A percentile compares a stretch with the other conserved stretches of the same genome.
Conservation (phyloP, 2,113 vertebrate genomes). For the Oncorhynchus clarkii region DNA sequence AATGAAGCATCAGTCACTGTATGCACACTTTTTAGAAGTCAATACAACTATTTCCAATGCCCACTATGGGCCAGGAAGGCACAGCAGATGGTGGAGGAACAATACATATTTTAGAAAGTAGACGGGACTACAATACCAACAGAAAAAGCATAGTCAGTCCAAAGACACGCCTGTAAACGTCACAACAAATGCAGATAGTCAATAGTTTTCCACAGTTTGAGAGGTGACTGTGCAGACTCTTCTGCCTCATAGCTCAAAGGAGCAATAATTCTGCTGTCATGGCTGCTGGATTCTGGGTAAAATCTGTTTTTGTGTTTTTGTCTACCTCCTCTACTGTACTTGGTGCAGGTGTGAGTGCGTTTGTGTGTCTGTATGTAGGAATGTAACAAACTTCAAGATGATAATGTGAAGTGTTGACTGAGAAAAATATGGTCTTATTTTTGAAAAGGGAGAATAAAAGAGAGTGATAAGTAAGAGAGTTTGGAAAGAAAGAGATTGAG, state of each 20-base stretch:
- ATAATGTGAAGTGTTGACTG: constrained; percentile 1
- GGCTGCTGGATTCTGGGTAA: constrained; percentile 52
- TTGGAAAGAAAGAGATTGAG: neutral
- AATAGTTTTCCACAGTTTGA: constrained; percentile 24
- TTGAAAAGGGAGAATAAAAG: neutral
- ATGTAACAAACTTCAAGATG: constrained; percentile 20
- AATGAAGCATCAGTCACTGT: neutral
- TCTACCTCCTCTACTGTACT: constrained; percentile 47
- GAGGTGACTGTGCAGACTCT: constrained; percentile 24
- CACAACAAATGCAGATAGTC: constrained; percentile 20
- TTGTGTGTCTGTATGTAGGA: constrained; percentile 45
- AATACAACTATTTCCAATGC: constrained; percentile 19
- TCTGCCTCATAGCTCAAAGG: constrained; percentile 30
- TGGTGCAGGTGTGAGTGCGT: constrained; percentile 35
- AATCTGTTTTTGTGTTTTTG: constrained; percentile 34
- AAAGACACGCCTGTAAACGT: neutral
- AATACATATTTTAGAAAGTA: constrained; percentile 8
- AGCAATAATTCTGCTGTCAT: constrained; percentile 50
- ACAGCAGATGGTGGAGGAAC: neutral
- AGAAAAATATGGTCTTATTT: constrained; percentile 4
- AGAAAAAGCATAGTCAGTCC: constrained; percentile 4
- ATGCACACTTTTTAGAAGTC: neutral
- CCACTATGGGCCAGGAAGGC: neutral
- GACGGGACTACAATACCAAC: constrained; percentile 9
- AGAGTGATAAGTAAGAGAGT: constrained; percentile 11